Evolutionary conservation across 1,140 invertebrate genomes (phyloP).

Genomic region (Drosophila kanapiae): DNA sequence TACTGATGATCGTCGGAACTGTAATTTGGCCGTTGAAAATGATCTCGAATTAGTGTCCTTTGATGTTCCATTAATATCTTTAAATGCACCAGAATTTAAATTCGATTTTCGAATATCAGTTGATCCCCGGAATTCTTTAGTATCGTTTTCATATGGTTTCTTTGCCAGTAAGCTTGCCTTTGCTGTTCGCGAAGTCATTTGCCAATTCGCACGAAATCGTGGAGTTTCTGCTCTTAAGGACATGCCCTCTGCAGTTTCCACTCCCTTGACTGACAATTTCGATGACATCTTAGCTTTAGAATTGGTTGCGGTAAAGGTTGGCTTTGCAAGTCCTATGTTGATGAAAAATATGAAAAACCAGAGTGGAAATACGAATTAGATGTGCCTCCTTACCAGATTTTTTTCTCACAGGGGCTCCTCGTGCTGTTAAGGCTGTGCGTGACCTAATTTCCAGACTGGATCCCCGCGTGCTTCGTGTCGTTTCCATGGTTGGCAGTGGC

Average conservation of each 20-base stretch:
- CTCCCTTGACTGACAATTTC: not conserved
- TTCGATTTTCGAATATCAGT: too few species aligned
- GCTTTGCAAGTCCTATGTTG: not conserved
- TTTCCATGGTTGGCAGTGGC: not conserved
- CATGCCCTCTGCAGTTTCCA: not conserved
- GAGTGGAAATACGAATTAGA: not conserved
- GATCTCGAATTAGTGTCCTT: not conserved
- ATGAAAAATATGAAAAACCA: not conserved
- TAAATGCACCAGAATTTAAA: not conserved
- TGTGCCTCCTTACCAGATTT: not conserved
- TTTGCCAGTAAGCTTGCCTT: too few species aligned
- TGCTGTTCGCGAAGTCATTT: not conserved
- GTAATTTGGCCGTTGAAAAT: not conserved
- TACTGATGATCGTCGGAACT: not conserved
- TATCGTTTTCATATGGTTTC: too few species aligned
- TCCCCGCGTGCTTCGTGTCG: not conserved
- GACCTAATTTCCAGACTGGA: slow-evolving; percentile 11
- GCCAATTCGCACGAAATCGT: not conserved
- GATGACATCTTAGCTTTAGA: not conserved
- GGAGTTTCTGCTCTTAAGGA: not conserved
- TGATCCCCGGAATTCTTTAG: not conserved
- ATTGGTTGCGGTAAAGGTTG: too few species aligned
- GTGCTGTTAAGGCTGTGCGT: not conserved
- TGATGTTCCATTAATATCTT: not conserved
- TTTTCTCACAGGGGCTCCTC: too few species aligned